These are phyloP conservation scores for Prolemur simus DNA, from an alignment of 2,113 vertebrate species.

Conservation along the genomic window DNA sequence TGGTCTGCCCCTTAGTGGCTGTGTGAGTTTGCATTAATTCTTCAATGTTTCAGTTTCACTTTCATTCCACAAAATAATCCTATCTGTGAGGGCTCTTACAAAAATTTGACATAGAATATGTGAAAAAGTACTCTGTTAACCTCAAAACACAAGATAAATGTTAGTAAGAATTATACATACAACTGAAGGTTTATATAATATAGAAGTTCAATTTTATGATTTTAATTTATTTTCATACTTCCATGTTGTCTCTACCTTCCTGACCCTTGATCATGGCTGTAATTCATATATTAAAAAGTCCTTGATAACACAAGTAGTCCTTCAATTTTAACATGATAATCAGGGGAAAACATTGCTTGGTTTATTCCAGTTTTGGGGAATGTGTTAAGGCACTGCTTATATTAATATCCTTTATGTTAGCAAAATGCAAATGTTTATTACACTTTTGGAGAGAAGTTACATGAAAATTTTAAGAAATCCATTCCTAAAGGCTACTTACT, in stretches of 20 bases:
- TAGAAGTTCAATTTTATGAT: not conserved
- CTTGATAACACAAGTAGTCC: not conserved
- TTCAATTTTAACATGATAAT: slow-evolving; percentile 23
- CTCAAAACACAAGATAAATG: slow-evolving; percentile 38
- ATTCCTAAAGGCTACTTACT: not conserved
- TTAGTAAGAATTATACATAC: not conserved
- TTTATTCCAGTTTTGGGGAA: not conserved
- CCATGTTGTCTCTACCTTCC: slow-evolving; percentile 5
- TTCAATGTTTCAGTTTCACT: not conserved
- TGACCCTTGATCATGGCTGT: not conserved
- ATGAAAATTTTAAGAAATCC: slow-evolving; percentile 12
- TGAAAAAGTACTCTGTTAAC: not conserved
- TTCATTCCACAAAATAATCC: slow-evolving; percentile 16
- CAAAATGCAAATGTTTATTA: slow-evolving; percentile 51
- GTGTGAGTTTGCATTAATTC: not conserved
- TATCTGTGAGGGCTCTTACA: not conserved
- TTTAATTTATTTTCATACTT: slow-evolving; percentile 1
- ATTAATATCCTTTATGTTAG: not conserved
- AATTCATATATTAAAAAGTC: not conserved
- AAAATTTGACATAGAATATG: not conserved
- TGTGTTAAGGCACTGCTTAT: not conserved
- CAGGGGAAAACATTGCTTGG: not conserved
- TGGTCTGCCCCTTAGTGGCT: not conserved
- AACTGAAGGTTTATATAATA: not conserved
- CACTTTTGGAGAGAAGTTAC: not conserved